These are phyloP conservation scores for Hirudo medicinalis DNA, from an alignment of 1,140 invertebrate species.

Conservation along the genomic window DNA sequence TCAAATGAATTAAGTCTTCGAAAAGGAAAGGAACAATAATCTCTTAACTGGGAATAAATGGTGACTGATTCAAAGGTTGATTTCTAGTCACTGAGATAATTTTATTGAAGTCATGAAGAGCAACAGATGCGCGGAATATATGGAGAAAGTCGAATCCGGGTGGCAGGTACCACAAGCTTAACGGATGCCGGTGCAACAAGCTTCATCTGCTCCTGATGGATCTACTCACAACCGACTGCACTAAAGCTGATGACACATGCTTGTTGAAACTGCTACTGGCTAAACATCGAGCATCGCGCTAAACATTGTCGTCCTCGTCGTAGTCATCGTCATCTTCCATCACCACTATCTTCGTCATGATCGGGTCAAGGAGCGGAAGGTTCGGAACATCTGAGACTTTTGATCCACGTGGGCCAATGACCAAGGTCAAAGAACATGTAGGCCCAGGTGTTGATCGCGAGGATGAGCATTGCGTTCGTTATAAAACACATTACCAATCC, in stretches of 20 bases:
- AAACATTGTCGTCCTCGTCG: neutral
- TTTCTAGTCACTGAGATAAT: too few relatives aligned
- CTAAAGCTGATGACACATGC: neutral
- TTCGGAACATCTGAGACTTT: neutral
- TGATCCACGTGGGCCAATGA: conserved; percentile 30
- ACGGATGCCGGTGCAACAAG: too few relatives aligned
- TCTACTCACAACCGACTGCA: neutral
- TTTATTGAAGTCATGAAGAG: too few relatives aligned
- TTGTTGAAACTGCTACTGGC: conserved; percentile 1
- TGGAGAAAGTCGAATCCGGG: too few relatives aligned
- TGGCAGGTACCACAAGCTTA: too few relatives aligned
- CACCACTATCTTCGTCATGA: neutral
- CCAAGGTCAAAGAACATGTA: conserved; percentile 31
- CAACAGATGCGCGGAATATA: too few relatives aligned
- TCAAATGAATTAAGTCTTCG: too few relatives aligned
- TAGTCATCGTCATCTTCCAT: conserved; percentile 7
- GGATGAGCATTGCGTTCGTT: conserved; percentile 53
- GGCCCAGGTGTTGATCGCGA: conserved; percentile 55
- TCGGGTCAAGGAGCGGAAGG: neutral
- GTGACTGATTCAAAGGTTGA: too few relatives aligned
- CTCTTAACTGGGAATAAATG: too few relatives aligned
- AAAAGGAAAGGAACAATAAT: too few relatives aligned
- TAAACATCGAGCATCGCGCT: neutral
- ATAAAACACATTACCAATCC: conserved; percentile 65
- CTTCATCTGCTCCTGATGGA: too few relatives aligned